Evolutionary conservation across 1,140 invertebrate species (phyloP), one percentile per base, ranked within the genome.

Genomic region (Orchesella cincta): DNA sequence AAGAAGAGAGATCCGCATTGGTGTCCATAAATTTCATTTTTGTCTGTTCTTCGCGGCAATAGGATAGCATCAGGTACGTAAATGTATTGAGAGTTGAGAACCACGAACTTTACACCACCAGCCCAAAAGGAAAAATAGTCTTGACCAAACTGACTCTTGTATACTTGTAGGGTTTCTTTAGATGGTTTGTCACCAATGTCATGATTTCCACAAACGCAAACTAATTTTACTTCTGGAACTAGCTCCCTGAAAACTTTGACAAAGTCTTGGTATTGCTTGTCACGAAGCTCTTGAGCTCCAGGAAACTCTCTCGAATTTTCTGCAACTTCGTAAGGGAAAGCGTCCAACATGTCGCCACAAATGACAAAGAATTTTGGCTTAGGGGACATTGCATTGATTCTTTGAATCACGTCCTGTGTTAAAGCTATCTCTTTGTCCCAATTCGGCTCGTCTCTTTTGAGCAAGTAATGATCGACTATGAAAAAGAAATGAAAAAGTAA

Each of bases 201-300:
- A 82, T 90, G 89, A 82, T 90, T 90, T 1, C 89, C 89, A 81
- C 88, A 88, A 23, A 89, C 85, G 76, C 88, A 89, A 71, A 90
- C 83, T 54, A 89, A 75, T 46, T 88, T 86, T 35, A 89, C 87
- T 0, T 83, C 79, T 12, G 83, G 81, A 80, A 88, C 82, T 8
- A 89, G 75, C 28, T 86, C 83, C 28, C 78, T 80, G 74, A 88
- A 88, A 1, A 87, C 81, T 74, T 82, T 78, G 29, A 85, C 85
- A 73, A 89, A 88, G 77, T 87, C 87, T 28, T 78, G 73, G 70
- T 86, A 84, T 82, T 89, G 88, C 51, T 80, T 46, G 51, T 81
- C 71, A 57, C 84, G 80, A 26, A 83, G 73, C 26, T 83, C 83
- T 67, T 70, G 46, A 74, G 28, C 3, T 23, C 71, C 35, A 5